Conservation (phyloP, 2,113 vertebrate genomes). For the Scopus umbretta region DNA sequence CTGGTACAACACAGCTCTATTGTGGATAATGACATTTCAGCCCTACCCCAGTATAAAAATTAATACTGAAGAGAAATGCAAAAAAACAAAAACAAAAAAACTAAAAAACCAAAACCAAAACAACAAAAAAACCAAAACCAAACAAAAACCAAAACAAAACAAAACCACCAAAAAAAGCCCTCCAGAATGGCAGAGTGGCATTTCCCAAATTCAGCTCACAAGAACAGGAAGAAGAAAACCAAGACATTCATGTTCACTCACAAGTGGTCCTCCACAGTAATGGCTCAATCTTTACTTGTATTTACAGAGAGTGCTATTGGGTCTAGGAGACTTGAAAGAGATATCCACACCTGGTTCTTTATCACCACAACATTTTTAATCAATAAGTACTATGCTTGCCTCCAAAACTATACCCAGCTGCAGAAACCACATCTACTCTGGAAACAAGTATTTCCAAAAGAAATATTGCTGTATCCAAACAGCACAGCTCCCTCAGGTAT, state of each 20-base stretch:
- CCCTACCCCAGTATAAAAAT: not conserved
- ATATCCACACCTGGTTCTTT: not conserved
- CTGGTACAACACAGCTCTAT: rapidly evolving
- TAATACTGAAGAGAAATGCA: not conserved
- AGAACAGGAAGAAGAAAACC: not conserved
- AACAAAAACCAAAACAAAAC: no score
- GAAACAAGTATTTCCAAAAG: not conserved
- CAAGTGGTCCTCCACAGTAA: not conserved
- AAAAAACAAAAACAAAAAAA: no score
- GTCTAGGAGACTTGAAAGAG: not conserved
- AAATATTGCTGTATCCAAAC: not conserved
- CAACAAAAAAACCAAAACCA: no score
- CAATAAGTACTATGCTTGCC: not conserved
- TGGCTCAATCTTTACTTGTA: not conserved
- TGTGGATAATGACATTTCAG: not conserved
- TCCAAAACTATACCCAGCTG: not conserved
- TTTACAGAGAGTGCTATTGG: not conserved
- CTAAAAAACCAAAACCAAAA: no score
- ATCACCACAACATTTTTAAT: not conserved
- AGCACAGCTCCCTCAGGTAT: not conserved
- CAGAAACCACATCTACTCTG: not conserved
- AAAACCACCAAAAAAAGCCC: not conserved
- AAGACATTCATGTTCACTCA: not conserved
- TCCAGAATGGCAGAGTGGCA: not conserved
- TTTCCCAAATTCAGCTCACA: not conserved